Percentiles rank a stretch among this genome's conserved stretches.
Conservation (phyloP, 2,797 vertebrate species). For the Picus viridis region DNA sequence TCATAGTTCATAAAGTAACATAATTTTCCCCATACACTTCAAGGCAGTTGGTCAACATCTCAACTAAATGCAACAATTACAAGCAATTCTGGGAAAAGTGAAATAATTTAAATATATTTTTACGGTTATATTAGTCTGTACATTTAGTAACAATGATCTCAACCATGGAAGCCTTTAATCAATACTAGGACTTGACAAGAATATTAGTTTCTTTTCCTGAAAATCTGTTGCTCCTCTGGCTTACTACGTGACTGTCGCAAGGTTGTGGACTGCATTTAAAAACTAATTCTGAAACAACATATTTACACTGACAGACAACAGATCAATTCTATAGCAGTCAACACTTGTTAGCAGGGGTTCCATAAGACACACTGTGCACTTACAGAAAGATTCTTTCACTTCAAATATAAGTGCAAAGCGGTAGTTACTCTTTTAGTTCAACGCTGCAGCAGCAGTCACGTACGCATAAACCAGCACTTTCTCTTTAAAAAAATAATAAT, state of each 20-base stretch:
- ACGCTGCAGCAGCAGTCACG: constrained; percentile 32
- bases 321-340: background rate
- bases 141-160: background rate
- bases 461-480: constrained; percentile 34
- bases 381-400: constrained; percentile 25
- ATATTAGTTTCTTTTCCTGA: background rate
- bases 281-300: constrained; percentile 28
- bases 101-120: background rate
- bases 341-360: constrained; percentile 9
- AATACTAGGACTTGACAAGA: background rate
- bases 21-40: background rate
- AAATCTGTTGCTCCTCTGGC: constrained; percentile 32
- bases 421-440: constrained; percentile 47
- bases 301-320: constrained; percentile 19
- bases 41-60: background rate
- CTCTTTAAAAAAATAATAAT: background rate
- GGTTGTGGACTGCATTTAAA: constrained; percentile 18
- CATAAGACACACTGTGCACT: constrained; percentile 6
- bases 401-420: constrained; percentile 51
- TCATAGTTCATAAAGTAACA: background rate
- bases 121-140: background rate
- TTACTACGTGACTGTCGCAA: constrained; percentile 43
- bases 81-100: background rate
- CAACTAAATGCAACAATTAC: background rate
- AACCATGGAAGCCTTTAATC: constrained; percentile 31